Evolutionary conservation across 2,113 vertebrate genomes (phyloP).

Genomic region (Trachemys scripta): DNA sequence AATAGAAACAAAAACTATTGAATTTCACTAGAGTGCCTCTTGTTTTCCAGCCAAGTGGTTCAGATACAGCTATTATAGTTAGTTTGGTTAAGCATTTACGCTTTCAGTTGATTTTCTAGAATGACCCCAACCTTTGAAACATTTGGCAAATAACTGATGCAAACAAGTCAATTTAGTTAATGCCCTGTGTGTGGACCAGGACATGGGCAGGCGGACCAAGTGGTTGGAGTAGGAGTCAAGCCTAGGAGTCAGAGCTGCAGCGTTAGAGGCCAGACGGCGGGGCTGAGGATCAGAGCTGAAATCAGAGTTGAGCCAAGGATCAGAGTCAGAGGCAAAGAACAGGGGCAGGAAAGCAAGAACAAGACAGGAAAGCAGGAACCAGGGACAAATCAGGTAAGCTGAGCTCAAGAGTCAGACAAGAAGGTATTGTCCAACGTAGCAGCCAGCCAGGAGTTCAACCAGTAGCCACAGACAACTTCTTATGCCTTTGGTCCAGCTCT

Average conservation of each 20-base stretch:
- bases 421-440: neutral
- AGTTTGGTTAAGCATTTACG: neutral
- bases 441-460: neutral
- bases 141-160: neutral
- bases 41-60: neutral
- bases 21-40: neutral
- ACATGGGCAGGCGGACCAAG: neutral
- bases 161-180: neutral
- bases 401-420: neutral
- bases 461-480: neutral
- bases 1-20: neutral
- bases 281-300: neutral
- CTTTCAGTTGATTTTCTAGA: neutral
- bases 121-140: neutral
- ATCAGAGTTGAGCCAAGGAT: neutral
- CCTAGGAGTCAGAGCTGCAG: neutral
- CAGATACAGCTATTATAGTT: neutral
- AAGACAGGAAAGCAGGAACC: neutral
- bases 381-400: neutral
- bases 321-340: neutral
- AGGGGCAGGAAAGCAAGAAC: neutral
- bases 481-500: neutral
- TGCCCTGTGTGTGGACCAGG: neutral
- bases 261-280: neutral
- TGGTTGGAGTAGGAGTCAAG: neutral